Conservation (phyloP, 2,888 invertebrate genomes). For the Hyposoter didymator region DNA sequence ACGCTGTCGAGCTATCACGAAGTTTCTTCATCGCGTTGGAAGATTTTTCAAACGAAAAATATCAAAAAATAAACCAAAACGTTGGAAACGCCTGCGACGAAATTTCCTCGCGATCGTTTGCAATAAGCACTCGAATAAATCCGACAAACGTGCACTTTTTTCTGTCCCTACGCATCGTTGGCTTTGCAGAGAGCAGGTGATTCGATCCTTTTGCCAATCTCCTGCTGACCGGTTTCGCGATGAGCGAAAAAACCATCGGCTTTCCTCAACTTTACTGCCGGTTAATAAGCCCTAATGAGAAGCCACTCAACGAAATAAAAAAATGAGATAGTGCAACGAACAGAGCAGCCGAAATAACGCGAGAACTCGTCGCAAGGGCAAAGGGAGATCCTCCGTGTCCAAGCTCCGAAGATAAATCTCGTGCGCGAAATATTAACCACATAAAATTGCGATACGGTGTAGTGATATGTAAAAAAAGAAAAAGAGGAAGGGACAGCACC, state of each 20-base stretch:
- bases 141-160: conserved; percentile 24
- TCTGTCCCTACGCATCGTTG: not conserved
- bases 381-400: conserved; percentile 42
- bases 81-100: not conserved
- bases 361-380: conserved; percentile 5
- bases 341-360: not conserved
- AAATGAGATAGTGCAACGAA: conserved; percentile 19
- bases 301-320: conserved; percentile 61
- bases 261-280: conserved; percentile 75
- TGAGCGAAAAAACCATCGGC: conserved; percentile 61
- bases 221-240: conserved; percentile 77
- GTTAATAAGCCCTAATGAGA: conserved; percentile 81
- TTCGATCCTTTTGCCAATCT: conserved; percentile 62
- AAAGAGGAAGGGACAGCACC: conserved; percentile 28
- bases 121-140: conserved; percentile 30
- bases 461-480: conserved; percentile 45
- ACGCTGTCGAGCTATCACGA: not conserved
- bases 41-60: not conserved
- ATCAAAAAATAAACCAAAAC: not conserved
- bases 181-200: conserved; percentile 76
- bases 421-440: conserved; percentile 65
- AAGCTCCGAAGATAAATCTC: conserved; percentile 70
- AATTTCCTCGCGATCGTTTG: not conserved
- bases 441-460: conserved; percentile 65
- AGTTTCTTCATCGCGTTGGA: not conserved